Evolutionary conservation across 1,140 invertebrate species (phyloP), one percentile per base, ranked within the genome.

Genomic region (Conus ventricosus): DNA sequence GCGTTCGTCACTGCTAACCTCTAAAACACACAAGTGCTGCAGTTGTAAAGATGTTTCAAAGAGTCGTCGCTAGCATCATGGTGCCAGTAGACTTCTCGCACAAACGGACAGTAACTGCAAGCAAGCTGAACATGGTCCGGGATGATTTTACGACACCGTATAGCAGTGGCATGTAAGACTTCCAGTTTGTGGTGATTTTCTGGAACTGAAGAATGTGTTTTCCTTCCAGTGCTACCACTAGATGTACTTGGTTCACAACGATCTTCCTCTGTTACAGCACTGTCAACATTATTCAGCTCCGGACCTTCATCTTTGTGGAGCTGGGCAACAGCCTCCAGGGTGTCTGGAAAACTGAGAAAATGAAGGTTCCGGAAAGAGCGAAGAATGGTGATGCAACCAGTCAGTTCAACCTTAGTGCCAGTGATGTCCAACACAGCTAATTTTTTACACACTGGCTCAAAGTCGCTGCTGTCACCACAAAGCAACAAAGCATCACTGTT

Each of bases 1-100:
- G 13, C 51, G 75, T 15, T 89, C 63, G 84, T 89, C 88, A 57
- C 88, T 89, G 67, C 83, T 89, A 15, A 89, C 84, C 80, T 89
- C 88, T 25, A 89, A 51, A n/a, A 87, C 85, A 8, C 25, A 8
- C 15, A 89, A 76, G 76, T 87, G 88, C 55, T 82, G 54, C 23
- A 88, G 84, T 8, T 10, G 23, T 60, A n/a, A 57, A 88, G 83
- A 55, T 88, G 27, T 20, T 78, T 53, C 15, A 89, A 76, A 71
- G 83, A 27, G 7, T 23, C 55, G 25, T 89, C 78, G 17, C 4
- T 85, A 7, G 84, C 84, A 63, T 85, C 55, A 51, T 89, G 88
- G 25, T 89, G 85, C n/a, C 84, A 89, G 84, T 76, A 85, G 11
- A 89, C 76, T 55, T 89, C 88, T 5, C 83, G 67, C 0, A 81